Conservation (phyloP, 2,888 invertebrate genomes). For the Megastigmus dorsalis region DNA sequence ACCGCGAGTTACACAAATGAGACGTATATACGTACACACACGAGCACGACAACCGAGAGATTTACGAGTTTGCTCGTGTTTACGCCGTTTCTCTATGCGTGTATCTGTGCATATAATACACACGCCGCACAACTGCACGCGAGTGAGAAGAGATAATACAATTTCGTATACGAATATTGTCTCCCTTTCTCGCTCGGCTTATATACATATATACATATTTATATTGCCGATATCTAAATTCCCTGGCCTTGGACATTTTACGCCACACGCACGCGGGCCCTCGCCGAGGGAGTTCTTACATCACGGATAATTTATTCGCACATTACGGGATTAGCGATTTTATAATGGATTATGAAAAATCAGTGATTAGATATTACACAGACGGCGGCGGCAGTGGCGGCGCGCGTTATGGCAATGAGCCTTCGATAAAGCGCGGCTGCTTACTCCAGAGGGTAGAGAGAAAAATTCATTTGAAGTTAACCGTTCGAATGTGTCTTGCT, state of each 20-base stretch:
- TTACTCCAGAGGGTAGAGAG: neutral
- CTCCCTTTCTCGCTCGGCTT: neutral
- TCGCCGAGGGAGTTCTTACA: too few relatives aligned
- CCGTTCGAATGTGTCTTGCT: neutral
- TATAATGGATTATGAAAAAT: conserved; percentile 36
- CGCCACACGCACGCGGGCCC: too few relatives aligned
- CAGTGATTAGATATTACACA: conserved; percentile 5
- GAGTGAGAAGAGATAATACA: too few relatives aligned
- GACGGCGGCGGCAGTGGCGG: too few relatives aligned
- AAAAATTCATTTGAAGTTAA: neutral
- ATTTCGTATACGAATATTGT: too few relatives aligned
- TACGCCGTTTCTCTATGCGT: too few relatives aligned
- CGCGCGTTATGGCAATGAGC: neutral
- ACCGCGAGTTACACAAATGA: conserved; percentile 22
- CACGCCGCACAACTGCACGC: too few relatives aligned
- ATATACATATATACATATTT: neutral
- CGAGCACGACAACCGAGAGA: too few relatives aligned
- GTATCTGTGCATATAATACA: too few relatives aligned
- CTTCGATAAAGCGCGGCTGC: too few relatives aligned
- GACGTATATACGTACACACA: neutral
- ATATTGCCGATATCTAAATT: conserved; percentile 1
- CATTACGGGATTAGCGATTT: neutral
- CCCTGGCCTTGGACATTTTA: conserved; percentile 18
- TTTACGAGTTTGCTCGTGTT: too few relatives aligned
- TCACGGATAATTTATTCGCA: conserved; percentile 9